A percentile compares a stretch with the other conserved stretches of the same genome.
phyloP scores from a whole-genome alignment of 2,113 vertebrate species.

The Carassius gibelio region DNA sequence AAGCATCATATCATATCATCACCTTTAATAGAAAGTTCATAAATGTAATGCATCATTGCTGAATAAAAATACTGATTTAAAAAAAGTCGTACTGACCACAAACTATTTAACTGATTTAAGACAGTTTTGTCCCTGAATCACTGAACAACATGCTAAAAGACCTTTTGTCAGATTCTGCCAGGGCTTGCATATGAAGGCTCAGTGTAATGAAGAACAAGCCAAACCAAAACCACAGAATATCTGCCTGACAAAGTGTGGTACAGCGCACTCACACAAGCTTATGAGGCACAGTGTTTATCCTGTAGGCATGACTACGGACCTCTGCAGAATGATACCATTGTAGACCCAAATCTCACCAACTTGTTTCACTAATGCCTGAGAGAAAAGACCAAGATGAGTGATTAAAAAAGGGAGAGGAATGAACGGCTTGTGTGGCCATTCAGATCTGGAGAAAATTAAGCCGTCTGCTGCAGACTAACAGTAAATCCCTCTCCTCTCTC shows the following conservation, averaged over 20 bases:
- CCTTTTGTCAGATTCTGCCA: not conserved
- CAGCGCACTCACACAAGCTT: not conserved
- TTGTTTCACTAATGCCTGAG: conserved; percentile 14
- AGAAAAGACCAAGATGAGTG: conserved; percentile 31
- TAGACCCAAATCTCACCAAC: conserved; percentile 35
- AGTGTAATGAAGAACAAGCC: conserved; percentile 30
- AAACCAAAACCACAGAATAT: conserved; percentile 39
- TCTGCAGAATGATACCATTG: conserved; percentile 36
- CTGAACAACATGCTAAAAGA: not conserved
- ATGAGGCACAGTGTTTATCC: conserved; percentile 47
- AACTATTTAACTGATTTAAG: not conserved
- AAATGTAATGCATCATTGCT: not conserved
- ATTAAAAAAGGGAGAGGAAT: not conserved
- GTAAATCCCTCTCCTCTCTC: conserved; percentile 26
- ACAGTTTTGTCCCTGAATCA: not conserved
- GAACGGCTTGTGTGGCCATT: conserved; percentile 38
- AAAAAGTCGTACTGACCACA: not conserved
- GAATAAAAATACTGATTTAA: not conserved
- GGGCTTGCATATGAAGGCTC: not conserved
- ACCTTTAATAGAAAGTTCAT: not conserved
- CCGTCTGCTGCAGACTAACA: conserved; percentile 17
- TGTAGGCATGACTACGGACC: conserved; percentile 47
- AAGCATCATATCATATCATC: too few species aligned
- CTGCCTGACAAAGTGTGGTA: not conserved
- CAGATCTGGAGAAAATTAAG: conserved; percentile 43